Percentiles rank a stretch among this genome's conserved stretches.
phyloP scores from a whole-genome alignment of 1,140 invertebrate genomes.

The Catajapyx aquilonaris region DNA sequence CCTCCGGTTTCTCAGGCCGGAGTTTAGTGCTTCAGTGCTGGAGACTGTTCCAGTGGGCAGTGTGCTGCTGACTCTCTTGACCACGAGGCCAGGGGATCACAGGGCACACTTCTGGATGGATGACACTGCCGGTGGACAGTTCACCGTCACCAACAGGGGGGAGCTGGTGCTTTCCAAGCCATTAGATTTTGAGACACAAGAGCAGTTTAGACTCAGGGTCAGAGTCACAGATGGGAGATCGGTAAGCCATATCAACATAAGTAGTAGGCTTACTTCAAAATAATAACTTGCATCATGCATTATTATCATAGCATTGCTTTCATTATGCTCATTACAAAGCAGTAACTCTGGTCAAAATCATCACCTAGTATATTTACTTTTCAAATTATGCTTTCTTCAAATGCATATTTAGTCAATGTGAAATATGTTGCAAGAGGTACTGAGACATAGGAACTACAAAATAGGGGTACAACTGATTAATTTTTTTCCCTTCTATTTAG shows the following conservation, averaged over 20 bases:
- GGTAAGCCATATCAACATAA: no score
- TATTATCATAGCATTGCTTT: background rate
- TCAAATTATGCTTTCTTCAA: background rate
- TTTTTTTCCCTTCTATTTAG: conserved; percentile 24
- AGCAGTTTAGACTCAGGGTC: conserved; percentile 47
- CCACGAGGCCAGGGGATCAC: conserved; percentile 34
- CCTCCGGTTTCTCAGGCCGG: conserved; percentile 44
- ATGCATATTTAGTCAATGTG: conserved; percentile 4
- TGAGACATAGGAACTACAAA: background rate
- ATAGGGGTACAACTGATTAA: background rate
- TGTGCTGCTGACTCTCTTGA: conserved; percentile 38
- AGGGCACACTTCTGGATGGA: conserved; percentile 38
- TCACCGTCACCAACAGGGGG: conserved; percentile 50
- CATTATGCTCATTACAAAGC: no score
- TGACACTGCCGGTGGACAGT: conserved; percentile 37
- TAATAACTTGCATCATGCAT: no score
- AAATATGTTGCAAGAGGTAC: background rate
- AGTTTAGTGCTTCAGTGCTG: conserved; percentile 43
- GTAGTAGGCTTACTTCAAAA: no score
- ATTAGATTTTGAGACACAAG: conserved; percentile 57
- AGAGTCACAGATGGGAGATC: conserved; percentile 59
- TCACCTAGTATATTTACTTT: conserved; percentile 2
- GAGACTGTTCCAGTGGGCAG: conserved; percentile 53
- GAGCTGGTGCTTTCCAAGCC: conserved; percentile 52
- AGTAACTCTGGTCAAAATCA: background rate